Evolutionary conservation across 2,113 vertebrate genomes (phyloP), one percentile per base, ranked within the genome.

Genomic region (Prolemur simus): DNA sequence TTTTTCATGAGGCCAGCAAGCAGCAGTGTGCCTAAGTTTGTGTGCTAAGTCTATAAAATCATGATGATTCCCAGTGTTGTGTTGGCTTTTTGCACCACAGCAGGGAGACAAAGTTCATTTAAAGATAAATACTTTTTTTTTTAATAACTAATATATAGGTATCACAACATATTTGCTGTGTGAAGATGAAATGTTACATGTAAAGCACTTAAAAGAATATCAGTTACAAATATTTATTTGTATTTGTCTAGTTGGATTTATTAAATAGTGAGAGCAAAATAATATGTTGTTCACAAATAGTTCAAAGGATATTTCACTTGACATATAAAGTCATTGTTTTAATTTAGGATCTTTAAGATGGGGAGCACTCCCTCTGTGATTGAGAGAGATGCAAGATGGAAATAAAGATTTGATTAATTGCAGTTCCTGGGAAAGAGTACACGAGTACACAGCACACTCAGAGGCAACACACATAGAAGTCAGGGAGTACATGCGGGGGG

Each of bases 171-270:
- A 63, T 45, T 10, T 86, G 71, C 54, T 92, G 5, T 89, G 8
- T 68, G n/a, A 96, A 87, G 45, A 87, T 87, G 60, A 96, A 66
- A 86, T 92, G 11, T 58, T 83, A 66, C 18, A 78, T 45, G 1
- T 78, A 78, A 84, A 87, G 27, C 27, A 71, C 18, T 89, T 64
- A 54, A 77, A 80, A 76, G 64, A 47, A 32, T 52, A 58, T 10
- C 23, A 11, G 58, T 58, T 73, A 3, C 68, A 39, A 76, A 3
- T 74, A 47, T 34, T 42, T 64, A 87, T 49, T 56, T 32, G 54
- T 32, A 42, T 80, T 78, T 78, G 18, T 78, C 76, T 54, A 23
- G 5, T 21, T 52, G 52, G 10, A 78, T 77, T 81, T 78, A 39
- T 37, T 68, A 83, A 89, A 52, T 80, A 88, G 15, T 87, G 25